Base-by-base conservation (phyloP, 1,140 invertebrate species). In the Phymorhynchus buccinoides region DNA sequence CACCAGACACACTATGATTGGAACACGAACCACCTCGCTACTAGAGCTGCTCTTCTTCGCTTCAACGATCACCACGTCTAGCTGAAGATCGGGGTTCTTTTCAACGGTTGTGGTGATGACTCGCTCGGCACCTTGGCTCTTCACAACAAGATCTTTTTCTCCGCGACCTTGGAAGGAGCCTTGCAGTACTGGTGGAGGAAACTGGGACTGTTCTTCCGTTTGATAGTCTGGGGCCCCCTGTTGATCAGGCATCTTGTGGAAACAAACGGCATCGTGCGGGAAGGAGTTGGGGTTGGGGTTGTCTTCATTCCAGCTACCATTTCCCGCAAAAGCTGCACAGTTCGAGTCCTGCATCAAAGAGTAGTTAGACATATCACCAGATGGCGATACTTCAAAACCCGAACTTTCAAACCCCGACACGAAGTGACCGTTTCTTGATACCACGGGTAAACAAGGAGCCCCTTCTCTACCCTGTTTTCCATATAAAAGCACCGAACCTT, bases 1-100 rank as follows among this genome's bases (percentile, higher is more conserved):
- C 16, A 90, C 77, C 0, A 93, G 84, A 44, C 90, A 90, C 1
- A 93, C 85, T 30, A 86, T 89, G 39, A 93, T 89, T 12, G 93
- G 93, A 39, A 93, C 91, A 14, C 89, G 88, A 0, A 88, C 85
- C 18, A 82, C 62, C n/a, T 86, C 83, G 3, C 37, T 41, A n/a
- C 41, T 48, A 27, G 2, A n/a, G 3, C 0, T 30, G 39, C 39
- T 32, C 42, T 73, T n/a, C 42, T 44, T 73, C 39, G 75, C 32
- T 2, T 48, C 77, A 4, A 37, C 30, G n/a, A 30, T n/a, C 3
- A 27, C 12, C 12, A 52, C 48, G 48, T 52, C 22, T 18, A 52
- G 30, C 68, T 32, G 68, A 30, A 73, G 27, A 35, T 73, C 68
- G 30, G 30, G 30, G 30, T 73, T 27, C 27, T 27, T n/a, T 68